phyloP scores from a whole-genome alignment of 2,113 vertebrate genomes.

The Origma solitaria region DNA sequence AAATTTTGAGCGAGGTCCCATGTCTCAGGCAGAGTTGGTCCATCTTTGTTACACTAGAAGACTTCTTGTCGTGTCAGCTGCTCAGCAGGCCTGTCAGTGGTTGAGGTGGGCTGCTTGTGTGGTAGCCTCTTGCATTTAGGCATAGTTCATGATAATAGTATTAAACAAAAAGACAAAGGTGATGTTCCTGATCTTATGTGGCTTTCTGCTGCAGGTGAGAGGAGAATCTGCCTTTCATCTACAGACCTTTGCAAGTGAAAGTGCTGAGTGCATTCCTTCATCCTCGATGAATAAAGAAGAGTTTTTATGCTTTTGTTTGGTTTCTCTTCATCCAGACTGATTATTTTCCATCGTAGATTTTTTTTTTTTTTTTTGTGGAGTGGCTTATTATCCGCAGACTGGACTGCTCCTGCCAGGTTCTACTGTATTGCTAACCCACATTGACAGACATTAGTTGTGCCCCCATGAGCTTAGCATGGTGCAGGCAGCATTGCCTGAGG shows the following conservation, averaged over 20 bases:
- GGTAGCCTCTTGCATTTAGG: background rate
- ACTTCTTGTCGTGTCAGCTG: background rate
- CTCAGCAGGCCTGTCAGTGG: background rate
- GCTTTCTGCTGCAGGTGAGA: background rate
- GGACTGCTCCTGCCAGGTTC: background rate
- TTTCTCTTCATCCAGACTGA: background rate
- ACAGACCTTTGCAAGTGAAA: background rate
- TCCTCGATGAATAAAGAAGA: background rate
- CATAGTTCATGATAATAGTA: background rate
- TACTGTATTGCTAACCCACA: background rate
- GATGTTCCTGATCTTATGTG: background rate
- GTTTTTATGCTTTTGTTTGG: background rate
- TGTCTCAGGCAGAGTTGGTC: background rate
- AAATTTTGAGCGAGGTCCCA: background rate
- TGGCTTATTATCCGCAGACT: background rate
- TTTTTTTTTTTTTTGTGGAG: no score
- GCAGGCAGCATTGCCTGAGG: background rate
- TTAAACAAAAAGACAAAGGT: background rate
- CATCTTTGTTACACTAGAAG: background rate
- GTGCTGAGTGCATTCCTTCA: background rate
- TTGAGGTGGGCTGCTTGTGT: background rate
- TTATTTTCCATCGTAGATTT: background rate
- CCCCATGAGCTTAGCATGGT: background rate
- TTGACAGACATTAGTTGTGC: fast-evolving
- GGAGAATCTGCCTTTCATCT: background rate